Conservation (phyloP, 2,113 vertebrate genomes). For the Chauna torquata region DNA sequence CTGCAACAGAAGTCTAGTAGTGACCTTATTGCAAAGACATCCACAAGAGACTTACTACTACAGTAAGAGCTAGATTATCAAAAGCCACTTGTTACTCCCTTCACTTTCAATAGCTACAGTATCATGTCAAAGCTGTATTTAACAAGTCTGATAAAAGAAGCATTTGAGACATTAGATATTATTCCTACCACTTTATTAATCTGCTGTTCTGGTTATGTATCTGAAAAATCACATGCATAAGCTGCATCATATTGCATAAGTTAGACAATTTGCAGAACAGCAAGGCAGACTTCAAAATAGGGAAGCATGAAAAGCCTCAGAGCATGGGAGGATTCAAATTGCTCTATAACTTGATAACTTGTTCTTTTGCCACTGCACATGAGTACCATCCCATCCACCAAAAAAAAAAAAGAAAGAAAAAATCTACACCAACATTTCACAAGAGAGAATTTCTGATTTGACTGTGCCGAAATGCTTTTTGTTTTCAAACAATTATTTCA, state of each 20-base stretch:
- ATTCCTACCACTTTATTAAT: background rate
- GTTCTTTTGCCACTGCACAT: background rate
- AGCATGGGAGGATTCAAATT: background rate
- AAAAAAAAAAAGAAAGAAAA: background rate
- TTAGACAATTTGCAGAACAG: background rate
- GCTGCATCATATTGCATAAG: background rate
- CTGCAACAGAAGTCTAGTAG: background rate
- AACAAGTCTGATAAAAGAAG: background rate
- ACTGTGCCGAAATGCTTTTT: background rate
- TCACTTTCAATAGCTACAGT: background rate
- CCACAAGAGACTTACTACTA: background rate
- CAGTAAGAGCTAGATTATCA: background rate
- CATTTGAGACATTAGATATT: background rate
- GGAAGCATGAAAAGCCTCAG: background rate
- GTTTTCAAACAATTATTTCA: background rate
- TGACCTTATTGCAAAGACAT: background rate
- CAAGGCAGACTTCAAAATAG: background rate
- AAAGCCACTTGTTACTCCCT: background rate
- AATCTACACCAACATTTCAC: background rate
- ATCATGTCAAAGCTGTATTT: background rate
- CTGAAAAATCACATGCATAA: background rate
- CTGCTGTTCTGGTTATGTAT: background rate
- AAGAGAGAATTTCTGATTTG: background rate
- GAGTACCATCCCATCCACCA: background rate
- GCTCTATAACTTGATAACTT: background rate